Percentiles rank a stretch among this genome's conserved stretches.
Evolutionary conservation across 2,888 invertebrate genomes (phyloP).

Genomic region (Mylabris sibirica): DNA sequence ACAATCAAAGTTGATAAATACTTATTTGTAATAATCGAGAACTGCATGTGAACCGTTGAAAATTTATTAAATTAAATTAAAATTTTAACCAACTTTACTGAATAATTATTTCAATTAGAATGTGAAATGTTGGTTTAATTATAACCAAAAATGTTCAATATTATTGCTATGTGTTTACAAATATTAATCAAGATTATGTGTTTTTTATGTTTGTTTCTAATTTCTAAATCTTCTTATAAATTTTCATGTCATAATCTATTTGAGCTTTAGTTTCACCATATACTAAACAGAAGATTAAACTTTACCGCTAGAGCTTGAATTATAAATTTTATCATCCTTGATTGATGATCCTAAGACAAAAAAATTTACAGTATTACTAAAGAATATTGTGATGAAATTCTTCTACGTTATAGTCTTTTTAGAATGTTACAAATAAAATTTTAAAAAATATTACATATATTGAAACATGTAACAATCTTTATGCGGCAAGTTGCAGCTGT

Average conservation of each 20-base stretch:
- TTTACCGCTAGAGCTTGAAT: neutral
- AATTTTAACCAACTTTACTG: neutral
- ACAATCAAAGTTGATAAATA: neutral
- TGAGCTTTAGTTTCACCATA: conserved; percentile 2
- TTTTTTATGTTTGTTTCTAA: neutral
- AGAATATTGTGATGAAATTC: neutral
- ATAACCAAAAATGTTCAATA: neutral
- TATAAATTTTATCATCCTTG: conserved; percentile 1
- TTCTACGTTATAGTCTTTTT: neutral
- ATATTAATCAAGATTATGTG: neutral
- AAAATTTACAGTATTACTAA: neutral
- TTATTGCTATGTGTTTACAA: neutral
- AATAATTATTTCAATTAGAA: neutral
- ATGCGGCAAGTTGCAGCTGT: neutral
- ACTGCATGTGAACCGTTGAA: neutral
- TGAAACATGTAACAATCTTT: neutral
- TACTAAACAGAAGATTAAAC: neutral
- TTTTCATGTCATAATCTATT: conserved; percentile 3
- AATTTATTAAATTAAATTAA: neutral
- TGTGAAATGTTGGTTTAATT: neutral
- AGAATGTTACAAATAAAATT: neutral
- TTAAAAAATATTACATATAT: neutral
- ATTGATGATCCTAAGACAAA: conserved; percentile 4
- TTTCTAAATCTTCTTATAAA: neutral
- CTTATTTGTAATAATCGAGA: neutral